A percentile compares a stretch with the other conserved stretches of the same genome.
phyloP scores from a whole-genome alignment of 2,888 invertebrate species.

The Amphimallon solstitiale region DNA sequence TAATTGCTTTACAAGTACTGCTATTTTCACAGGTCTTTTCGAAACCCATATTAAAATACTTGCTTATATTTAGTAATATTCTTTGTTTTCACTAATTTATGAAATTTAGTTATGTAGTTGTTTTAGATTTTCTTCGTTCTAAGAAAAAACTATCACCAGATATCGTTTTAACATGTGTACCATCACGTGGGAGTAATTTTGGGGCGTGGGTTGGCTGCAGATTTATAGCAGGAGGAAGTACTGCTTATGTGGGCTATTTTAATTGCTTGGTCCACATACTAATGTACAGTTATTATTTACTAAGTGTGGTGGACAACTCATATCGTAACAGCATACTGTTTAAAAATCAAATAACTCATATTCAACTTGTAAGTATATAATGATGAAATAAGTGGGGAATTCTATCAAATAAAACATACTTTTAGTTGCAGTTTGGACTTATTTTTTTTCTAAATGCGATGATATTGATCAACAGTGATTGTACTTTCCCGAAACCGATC shows the following conservation, averaged over 20 bases:
- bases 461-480: slow-evolving; percentile 57
- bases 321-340: slow-evolving; percentile 76
- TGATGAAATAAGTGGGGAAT: background rate
- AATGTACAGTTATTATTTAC: too few relatives aligned
- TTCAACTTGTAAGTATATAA: slow-evolving; percentile 75
- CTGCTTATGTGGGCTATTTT: slow-evolving; percentile 71
- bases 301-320: slow-evolving; percentile 76
- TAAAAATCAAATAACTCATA: slow-evolving; percentile 86
- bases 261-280: slow-evolving; percentile 80
- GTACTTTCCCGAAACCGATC: slow-evolving; percentile 69
- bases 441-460: slow-evolving; percentile 38
- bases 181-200: slow-evolving; percentile 86
- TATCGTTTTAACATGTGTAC: slow-evolving; percentile 86
- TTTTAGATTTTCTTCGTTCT: slow-evolving; percentile 79
- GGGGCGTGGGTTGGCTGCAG: slow-evolving; percentile 71
- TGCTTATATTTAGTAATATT: too few relatives aligned
- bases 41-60: too few relatives aligned
- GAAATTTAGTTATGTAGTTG: slow-evolving; percentile 13
- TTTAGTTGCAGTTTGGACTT: too few relatives aligned
- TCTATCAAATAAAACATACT: background rate
- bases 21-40: too few relatives aligned
- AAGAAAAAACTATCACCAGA: too few relatives aligned
- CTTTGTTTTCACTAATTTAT: too few relatives aligned
- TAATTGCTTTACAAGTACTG: too few relatives aligned
- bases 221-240: slow-evolving; percentile 77